These are phyloP conservation scores for Acrocephalus kingi DNA, from an alignment of 2,113 vertebrate genomes.

Conservation along the genomic window DNA sequence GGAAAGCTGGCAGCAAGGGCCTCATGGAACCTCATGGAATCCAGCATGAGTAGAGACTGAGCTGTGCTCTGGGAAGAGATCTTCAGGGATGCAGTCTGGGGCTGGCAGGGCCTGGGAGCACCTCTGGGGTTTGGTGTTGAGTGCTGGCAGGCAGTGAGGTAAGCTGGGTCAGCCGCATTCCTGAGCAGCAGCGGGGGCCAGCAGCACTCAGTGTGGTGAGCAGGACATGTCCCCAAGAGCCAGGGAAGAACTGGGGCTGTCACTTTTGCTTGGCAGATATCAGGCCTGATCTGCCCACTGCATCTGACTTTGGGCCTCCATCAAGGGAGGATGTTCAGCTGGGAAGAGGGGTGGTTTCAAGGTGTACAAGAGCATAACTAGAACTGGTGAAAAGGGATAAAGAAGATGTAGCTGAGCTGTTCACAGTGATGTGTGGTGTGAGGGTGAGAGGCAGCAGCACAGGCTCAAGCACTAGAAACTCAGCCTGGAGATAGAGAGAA, in stretches of 20 bases:
- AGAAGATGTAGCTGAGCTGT: not conserved
- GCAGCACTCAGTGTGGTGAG: not conserved
- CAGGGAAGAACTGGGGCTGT: not conserved
- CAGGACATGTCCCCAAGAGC: rapidly evolving
- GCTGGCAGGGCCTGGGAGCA: not conserved
- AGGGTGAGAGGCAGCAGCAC: not conserved
- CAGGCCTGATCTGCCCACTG: not conserved
- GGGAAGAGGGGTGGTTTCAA: not conserved
- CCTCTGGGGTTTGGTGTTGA: not conserved
- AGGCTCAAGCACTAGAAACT: not conserved
- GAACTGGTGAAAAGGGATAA: not conserved
- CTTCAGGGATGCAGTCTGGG: not conserved
- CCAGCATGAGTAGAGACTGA: not conserved
- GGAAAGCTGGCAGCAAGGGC: not conserved
- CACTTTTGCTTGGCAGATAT: not conserved
- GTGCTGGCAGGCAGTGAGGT: not conserved
- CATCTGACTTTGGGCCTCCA: not conserved
- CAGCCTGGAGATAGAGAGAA: not conserved
- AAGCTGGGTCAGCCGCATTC: rapidly evolving
- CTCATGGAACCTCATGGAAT: not conserved
- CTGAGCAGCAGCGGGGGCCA: not conserved
- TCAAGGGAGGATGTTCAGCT: not conserved
- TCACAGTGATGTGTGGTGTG: not conserved
- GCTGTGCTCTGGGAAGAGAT: rapidly evolving
- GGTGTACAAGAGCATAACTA: no score